Evolutionary conservation across 1,140 invertebrate species (phyloP).

Genomic region (Pseudomyrmex sp.): DNA sequence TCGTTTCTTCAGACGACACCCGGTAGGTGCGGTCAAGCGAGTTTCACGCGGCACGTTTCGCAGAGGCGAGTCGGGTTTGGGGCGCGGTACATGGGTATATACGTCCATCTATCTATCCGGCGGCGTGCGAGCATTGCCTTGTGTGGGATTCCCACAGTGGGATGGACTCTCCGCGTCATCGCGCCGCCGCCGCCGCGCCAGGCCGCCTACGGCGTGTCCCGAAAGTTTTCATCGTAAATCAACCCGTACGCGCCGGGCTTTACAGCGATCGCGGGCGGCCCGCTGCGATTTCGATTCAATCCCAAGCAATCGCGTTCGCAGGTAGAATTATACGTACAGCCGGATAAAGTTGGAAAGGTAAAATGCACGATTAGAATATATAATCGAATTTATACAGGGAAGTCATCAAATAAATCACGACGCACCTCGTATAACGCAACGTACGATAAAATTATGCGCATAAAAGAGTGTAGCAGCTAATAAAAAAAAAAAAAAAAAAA

Average conservation of each 20-base stretch:
- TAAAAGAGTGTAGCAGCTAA: not conserved
- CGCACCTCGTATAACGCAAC: no score
- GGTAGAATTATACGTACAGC: not conserved
- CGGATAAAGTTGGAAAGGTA: conserved; percentile 43
- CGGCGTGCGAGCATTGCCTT: conserved; percentile 64
- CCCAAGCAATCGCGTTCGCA: conserved; percentile 47
- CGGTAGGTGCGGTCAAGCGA: conserved; percentile 65
- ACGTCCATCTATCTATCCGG: conserved; percentile 67
- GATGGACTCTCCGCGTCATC: conserved; percentile 54
- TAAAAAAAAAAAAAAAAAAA: not conserved
- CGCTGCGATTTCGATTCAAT: conserved; percentile 70
- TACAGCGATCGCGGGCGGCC: conserved; percentile 58
- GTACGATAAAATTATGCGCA: no score
- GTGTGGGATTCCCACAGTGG: conserved; percentile 55
- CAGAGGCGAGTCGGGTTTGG: conserved; percentile 69
- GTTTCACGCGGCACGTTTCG: conserved; percentile 76
- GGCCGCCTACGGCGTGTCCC: conserved; percentile 77
- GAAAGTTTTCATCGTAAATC: conserved; percentile 82
- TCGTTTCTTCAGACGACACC: conserved; percentile 53
- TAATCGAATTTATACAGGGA: no score
- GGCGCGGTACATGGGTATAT: conserved; percentile 55
- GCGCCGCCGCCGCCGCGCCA: conserved; percentile 59
- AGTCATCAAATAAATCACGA: not conserved
- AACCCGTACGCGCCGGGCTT: conserved; percentile 68
- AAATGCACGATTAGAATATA: not conserved